A percentile compares a stretch with the other conserved stretches of the same genome.
phyloP scores from a whole-genome alignment of 2,113 vertebrate species.

The Diglossa brunneiventris region DNA sequence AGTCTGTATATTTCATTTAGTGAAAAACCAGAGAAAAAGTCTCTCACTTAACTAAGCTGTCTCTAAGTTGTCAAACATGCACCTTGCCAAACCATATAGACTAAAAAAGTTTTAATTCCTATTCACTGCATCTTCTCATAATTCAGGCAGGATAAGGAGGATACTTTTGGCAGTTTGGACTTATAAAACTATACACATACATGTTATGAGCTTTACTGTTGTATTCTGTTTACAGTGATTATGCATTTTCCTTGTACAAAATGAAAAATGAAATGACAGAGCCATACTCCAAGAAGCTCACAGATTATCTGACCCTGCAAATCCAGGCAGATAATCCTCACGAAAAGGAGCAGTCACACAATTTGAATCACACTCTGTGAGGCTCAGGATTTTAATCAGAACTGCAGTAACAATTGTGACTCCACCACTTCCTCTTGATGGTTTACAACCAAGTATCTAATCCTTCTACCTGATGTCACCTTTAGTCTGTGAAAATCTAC shows the following conservation, averaged over 20 bases:
- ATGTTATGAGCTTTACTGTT: background rate
- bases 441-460: background rate
- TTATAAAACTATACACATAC: background rate
- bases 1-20: background rate
- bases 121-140: background rate
- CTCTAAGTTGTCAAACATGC: background rate
- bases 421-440: background rate
- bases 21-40: background rate
- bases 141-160: background rate
- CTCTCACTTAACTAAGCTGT: background rate
- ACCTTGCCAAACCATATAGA: background rate
- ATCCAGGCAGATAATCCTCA: conserved; percentile 5
- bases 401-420: background rate
- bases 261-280: background rate
- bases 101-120: background rate
- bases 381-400: background rate
- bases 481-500: background rate
- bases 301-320: background rate
- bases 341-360: background rate
- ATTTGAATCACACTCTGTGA: background rate
- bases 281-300: background rate
- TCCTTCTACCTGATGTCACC: background rate
- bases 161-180: background rate
- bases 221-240: background rate
- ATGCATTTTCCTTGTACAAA: background rate